Base-by-base conservation (phyloP, 1,140 invertebrate genomes). In the Drosophila saltans region DNA sequence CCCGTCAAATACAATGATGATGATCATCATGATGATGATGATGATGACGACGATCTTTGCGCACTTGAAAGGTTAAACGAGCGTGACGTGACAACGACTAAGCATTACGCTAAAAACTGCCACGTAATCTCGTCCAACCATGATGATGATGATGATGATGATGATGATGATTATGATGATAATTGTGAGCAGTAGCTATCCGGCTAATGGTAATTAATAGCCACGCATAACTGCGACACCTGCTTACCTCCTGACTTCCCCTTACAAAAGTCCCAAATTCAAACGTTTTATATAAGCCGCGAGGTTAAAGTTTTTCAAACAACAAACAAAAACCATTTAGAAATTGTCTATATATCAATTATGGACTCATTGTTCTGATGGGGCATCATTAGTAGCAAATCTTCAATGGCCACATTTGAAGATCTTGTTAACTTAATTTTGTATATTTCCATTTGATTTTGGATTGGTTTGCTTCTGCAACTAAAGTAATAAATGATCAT, bases 41-140 rank as follows among this genome's bases (percentile, higher is more conserved):
- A 36, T 7, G 6, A 36, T 36, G 33, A 36, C 39, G 52, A 28
- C 61, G 75, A 77, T 70, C 76, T 79, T 61, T 77, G 58, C 75
- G 76, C 76, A 79, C 76, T 79, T 78, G 76, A 79, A 73, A 79
- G 76, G 75, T 79, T 79, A 79, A 79, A 79, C 69, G 76, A 79
- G 75, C 75, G 76, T 79, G 64, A 73, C 69, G 69, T 58, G 65
- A 36, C 65, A 48, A 72, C 72, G 48, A 39, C 63, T 48, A 55
- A 11, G 67, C 69, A 58, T 66, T 65, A 45, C 68, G 61, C 16
- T 48, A 56, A 61, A 60, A 60, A 41, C 60, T 55, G n/a, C 63
- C 72, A 72, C 72, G 45, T 66, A 65, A 76, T 61, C 56, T 45
- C 43, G 66, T 30, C 26, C 40, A 36, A 64, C 56, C 58, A 59